Evolutionary conservation across 2,888 invertebrate species (phyloP), one percentile per base, ranked within the genome.

Genomic region (Epinotia brunnichana): DNA sequence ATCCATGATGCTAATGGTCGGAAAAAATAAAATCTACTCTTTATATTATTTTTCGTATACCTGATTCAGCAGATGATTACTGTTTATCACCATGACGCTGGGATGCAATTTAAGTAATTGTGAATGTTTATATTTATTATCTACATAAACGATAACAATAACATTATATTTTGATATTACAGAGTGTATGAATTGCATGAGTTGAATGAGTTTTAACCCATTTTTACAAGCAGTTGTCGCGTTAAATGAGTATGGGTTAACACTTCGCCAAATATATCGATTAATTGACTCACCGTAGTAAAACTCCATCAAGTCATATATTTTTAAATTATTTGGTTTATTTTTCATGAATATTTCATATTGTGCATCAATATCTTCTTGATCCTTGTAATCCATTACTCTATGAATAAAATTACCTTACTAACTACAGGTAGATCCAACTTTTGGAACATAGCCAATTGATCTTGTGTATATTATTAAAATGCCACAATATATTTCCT

Each of bases 301-400:
- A 54, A 54, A 54, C 21, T 54, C 54, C 54, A 54, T 54, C 17
- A 54, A 54, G 21, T 54, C 54, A 9, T 21, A 54, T 54, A 54
- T 54, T 54, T 54, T 54, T 54, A 54, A 54, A 17, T 54, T 54
- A 7, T 54, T 21, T 21, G 54, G 54, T 21, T 54, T 54, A 54
- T 54, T 54, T 21, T 21, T 54, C 54, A 54, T 54, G 54, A 54
- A 54, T 3, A 54, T 5, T 21, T 54, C 17, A 21, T 54, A 54
- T 21, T 21, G 44, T 48, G 44, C 15, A 48, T 48, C 10, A 21
- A 17, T 54, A 13, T 54, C 54, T 1, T 54, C 54, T 13, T 54
- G 19, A 9, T 54, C 54, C 0, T 2, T 21, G 54, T 10, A 54
- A 54, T 54, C 54, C 54, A 54, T 54, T 54, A 9, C 2, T 11